Conservation (phyloP, 2,888 invertebrate species). For the Synanthedon vespiformis region DNA sequence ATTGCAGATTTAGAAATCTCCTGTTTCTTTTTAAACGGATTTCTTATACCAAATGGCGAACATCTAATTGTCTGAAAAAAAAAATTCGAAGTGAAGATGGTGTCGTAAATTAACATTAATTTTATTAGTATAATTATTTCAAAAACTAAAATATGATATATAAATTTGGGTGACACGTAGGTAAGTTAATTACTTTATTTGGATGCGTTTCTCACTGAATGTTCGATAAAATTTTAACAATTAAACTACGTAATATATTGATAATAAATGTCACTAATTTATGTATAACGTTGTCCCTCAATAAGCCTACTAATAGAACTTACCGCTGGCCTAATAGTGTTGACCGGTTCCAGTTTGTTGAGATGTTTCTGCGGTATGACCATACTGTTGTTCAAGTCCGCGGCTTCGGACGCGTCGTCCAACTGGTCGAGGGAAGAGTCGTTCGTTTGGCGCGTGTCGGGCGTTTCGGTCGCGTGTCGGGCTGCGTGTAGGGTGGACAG, state of each 20-base stretch:
- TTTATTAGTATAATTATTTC: no score
- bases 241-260: no score
- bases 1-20: conserved; percentile 30
- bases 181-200: no score
- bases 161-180: no score
- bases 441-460: conserved; percentile 34
- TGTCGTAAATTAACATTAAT: no score
- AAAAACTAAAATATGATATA: no score
- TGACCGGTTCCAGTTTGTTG: conserved; percentile 39
- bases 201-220: no score
- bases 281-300: no score
- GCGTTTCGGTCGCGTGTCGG: conserved; percentile 26
- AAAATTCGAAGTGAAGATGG: background rate
- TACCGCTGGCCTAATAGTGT: conserved; percentile 55
- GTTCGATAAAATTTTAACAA: no score
- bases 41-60: conserved; percentile 47
- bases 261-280: no score
- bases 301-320: conserved; percentile 12
- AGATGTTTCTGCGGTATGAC: conserved; percentile 51
- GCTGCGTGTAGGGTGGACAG: conserved; percentile 72
- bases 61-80: conserved; percentile 47
- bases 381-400: conserved; percentile 46
- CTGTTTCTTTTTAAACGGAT: conserved; percentile 65
- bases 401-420: conserved; percentile 30
- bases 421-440: conserved; percentile 43